Conservation (phyloP, 1,140 invertebrate species). For the Bicyclus anynana region DNA sequence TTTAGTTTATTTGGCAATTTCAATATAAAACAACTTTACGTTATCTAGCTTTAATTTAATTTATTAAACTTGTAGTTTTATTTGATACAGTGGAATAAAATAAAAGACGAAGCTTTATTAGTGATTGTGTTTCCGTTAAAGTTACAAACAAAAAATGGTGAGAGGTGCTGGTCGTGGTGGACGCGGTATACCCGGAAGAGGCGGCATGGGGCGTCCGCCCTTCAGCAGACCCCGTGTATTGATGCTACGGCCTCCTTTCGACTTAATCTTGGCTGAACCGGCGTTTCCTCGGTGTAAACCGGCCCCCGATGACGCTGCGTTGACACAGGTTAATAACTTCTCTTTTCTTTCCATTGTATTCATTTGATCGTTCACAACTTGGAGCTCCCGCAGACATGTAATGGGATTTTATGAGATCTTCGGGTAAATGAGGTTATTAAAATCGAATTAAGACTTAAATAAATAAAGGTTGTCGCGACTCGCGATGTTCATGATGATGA, state of each 20-base stretch:
- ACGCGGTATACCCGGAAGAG: conserved; percentile 78
- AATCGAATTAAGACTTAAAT: too few species aligned
- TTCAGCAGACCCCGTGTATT: conserved; percentile 83
- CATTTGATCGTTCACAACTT: too few species aligned
- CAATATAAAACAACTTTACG: too few species aligned
- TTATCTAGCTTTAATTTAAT: not conserved
- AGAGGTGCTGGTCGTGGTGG: conserved; percentile 78
- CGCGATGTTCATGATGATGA: too few species aligned
- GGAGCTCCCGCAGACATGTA: too few species aligned
- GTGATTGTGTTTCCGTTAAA: not conserved
- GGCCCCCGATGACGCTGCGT: conserved; percentile 89
- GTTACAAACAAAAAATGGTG: conserved; percentile 36
- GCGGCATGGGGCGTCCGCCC: conserved; percentile 80
- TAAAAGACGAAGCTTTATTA: not conserved
- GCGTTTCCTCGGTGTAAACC: conserved; percentile 93
- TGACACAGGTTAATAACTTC: conserved; percentile 82
- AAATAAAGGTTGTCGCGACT: too few species aligned
- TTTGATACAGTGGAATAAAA: not conserved
- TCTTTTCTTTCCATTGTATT: too few species aligned
- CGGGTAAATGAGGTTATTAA: too few species aligned
- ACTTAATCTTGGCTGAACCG: conserved; percentile 91
- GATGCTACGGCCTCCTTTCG: conserved; percentile 92
- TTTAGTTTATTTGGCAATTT: too few species aligned
- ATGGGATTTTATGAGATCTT: too few species aligned
- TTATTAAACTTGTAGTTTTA: too few species aligned